phyloP scores from a whole-genome alignment of 2,888 invertebrate species.

The Drosophila bunnanda region DNA sequence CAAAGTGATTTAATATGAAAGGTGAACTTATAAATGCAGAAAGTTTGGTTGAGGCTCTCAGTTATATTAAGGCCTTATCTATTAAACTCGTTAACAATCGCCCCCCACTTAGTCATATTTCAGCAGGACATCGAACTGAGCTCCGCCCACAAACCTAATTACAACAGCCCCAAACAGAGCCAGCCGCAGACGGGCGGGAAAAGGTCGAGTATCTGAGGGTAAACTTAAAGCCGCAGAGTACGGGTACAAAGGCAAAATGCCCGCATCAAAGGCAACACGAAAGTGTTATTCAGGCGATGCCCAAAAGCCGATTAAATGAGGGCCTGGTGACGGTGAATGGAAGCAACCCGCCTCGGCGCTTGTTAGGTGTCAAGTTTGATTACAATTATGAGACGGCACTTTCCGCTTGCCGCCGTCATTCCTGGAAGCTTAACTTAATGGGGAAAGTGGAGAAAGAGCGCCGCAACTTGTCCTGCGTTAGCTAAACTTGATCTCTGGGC shows the following conservation, averaged over 20 bases:
- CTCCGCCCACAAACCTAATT: conserved; percentile 63
- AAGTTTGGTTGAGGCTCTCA: background rate
- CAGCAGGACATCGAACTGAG: conserved; percentile 28
- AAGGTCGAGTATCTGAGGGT: conserved; percentile 24
- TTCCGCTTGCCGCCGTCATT: conserved; percentile 26
- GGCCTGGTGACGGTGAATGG: background rate
- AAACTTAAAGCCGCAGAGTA: conserved; percentile 53
- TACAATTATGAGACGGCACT: conserved; percentile 64
- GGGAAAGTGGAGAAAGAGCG: conserved; percentile 15
- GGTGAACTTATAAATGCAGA: conserved; percentile 11
- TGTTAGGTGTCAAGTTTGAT: conserved; percentile 70
- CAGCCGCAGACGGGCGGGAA: conserved; percentile 39
- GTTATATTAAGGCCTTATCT: background rate
- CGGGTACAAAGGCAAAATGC: conserved; percentile 43
- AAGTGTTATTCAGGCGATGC: conserved; percentile 48
- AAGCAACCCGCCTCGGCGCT: background rate
- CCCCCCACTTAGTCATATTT: conserved; percentile 17
- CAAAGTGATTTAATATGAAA: conserved; percentile 21
- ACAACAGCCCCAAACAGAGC: conserved; percentile 46
- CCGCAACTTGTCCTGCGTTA: conserved; percentile 5
- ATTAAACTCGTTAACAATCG: conserved; percentile 27
- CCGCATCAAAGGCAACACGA: conserved; percentile 45
- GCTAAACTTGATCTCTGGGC: conserved; percentile 16
- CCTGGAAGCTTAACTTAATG: conserved; percentile 15
- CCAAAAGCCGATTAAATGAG: conserved; percentile 63